Percentiles rank a stretch among this genome's conserved stretches.
phyloP scores from a whole-genome alignment of 2,797 vertebrate genomes.

The Phataginus tricuspis region DNA sequence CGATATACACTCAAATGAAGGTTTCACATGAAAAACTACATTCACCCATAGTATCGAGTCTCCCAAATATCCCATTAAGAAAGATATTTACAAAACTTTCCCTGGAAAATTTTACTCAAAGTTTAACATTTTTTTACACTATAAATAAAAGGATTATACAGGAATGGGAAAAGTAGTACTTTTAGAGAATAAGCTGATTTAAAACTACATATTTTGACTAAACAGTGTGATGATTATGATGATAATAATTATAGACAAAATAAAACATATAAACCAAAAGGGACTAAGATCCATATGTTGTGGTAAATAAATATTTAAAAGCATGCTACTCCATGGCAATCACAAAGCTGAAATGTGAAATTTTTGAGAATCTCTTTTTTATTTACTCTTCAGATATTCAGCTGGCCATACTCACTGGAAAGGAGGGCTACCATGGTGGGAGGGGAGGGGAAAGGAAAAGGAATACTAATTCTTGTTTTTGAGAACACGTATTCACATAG shows the following conservation, averaged over 20 bases:
- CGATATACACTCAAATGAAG: no score
- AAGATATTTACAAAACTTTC: slow-evolving; percentile 1
- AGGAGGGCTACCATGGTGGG: background rate
- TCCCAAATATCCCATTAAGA: no score
- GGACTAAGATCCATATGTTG: background rate
- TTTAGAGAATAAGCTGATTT: slow-evolving; percentile 19
- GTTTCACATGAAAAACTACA: no score
- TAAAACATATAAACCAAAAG: slow-evolving; percentile 3
- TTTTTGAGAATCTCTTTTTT: background rate
- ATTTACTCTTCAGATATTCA: slow-evolving; percentile 13
- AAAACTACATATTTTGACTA: slow-evolving; percentile 27
- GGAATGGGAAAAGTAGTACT: background rate
- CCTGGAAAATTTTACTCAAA: slow-evolving; percentile 40
- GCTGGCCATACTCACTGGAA: background rate
- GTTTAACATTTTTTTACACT: background rate
- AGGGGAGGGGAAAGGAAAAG: background rate
- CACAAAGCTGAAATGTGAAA: background rate
- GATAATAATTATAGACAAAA: background rate
- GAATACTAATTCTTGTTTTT: background rate
- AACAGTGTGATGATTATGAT: background rate
- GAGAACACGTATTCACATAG: background rate
- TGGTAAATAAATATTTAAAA: slow-evolving; percentile 16
- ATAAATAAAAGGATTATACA: background rate
- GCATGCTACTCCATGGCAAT: background rate
- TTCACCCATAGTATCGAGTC: no score